Conservation (phyloP, 2,797 vertebrate species). For the Adrianichthys oophorus region DNA sequence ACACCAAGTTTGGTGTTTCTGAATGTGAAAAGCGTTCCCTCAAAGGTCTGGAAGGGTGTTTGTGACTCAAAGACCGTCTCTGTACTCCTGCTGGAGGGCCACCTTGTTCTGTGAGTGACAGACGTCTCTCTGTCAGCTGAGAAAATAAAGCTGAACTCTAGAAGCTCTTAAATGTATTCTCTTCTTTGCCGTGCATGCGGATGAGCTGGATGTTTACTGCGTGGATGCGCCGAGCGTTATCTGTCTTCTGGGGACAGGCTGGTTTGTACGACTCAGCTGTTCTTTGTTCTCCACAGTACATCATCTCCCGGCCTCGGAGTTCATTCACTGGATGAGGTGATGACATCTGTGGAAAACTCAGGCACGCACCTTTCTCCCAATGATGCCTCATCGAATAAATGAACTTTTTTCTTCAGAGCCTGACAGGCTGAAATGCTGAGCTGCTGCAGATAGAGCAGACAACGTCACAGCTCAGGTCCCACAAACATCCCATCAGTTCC, state of each 20-base stretch:
- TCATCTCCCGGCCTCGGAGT: not conserved
- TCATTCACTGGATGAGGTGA: slow-evolving; percentile 17
- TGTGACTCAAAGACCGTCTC: slow-evolving; percentile 26
- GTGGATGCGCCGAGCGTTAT: slow-evolving; percentile 22
- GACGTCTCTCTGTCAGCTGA: slow-evolving; percentile 12
- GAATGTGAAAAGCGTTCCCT: slow-evolving; percentile 18
- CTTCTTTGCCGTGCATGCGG: slow-evolving; percentile 16
- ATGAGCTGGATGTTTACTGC: slow-evolving; percentile 21
- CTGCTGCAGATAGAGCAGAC: slow-evolving; percentile 19
- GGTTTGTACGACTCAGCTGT: slow-evolving; percentile 51
- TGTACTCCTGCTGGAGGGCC: slow-evolving; percentile 13
- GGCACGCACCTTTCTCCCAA: slow-evolving; percentile 3
- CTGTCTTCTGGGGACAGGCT: slow-evolving; percentile 43
- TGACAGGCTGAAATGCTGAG: slow-evolving; percentile 22
- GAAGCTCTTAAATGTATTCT: slow-evolving; percentile 25
- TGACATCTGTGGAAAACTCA: slow-evolving; percentile 42
- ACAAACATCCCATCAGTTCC: too few relatives aligned
- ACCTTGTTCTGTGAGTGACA: slow-evolving; percentile 14
- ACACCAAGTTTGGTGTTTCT: slow-evolving; percentile 37
- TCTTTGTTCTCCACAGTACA: slow-evolving; percentile 26
- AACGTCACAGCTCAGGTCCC: too few relatives aligned
- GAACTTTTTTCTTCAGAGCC: slow-evolving; percentile 2
- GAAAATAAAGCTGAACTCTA: slow-evolving; percentile 4
- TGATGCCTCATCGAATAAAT: slow-evolving; percentile 22
- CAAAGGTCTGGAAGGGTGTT: slow-evolving; percentile 9